Base-by-base conservation (phyloP, 1,140 invertebrate species). In the Drosophila navojoa region DNA sequence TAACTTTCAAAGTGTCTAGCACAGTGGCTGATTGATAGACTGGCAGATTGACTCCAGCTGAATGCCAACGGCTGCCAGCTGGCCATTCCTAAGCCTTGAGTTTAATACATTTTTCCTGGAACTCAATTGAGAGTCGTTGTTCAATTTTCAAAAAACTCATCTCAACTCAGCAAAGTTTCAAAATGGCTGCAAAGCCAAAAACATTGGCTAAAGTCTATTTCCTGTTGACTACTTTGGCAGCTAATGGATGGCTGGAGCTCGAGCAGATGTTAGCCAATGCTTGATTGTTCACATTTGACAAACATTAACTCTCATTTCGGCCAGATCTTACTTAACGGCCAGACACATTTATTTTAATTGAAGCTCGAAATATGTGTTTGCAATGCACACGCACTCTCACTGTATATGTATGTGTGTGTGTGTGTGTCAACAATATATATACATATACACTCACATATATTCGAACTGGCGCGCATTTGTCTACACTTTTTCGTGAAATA, bases 401-500 rank as follows among this genome's bases (percentile, higher is more conserved):
- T 1, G 13, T n/a, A 53, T 7, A 27, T 27, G 10, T 40, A 11
- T 22, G 13, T 45, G 10, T 44, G 6, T 2, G 3, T 9, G 19
- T 9, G 6, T 25, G 15, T n/a, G 45, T 7, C 35, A 62, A 40
- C 32, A 54, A 10, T 32, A 29, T 32, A 32, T 32, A 7, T 9
- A 6, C 7, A 32, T 32, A 25, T 40, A 15, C n/a, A n/a, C n/a
- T n/a, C n/a, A 19, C 27, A 25, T 16, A 44, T 35, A 38, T 38
- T 38, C 15, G 42, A 25, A 42, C 27, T 16, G 70, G 10, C 29
- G 32, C 68, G 25, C 72, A 84, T 84, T 85, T 85, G 77, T 85
- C 73, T 85, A 80, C 58, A 57, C 81, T 81, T 68, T 79, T 72
- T 81, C 75, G 75, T 87, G 84, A 87, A 80, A 82, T 77, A 87